Conservation (phyloP, 1,140 invertebrate species). For the Akabosia matsudoensis region DNA sequence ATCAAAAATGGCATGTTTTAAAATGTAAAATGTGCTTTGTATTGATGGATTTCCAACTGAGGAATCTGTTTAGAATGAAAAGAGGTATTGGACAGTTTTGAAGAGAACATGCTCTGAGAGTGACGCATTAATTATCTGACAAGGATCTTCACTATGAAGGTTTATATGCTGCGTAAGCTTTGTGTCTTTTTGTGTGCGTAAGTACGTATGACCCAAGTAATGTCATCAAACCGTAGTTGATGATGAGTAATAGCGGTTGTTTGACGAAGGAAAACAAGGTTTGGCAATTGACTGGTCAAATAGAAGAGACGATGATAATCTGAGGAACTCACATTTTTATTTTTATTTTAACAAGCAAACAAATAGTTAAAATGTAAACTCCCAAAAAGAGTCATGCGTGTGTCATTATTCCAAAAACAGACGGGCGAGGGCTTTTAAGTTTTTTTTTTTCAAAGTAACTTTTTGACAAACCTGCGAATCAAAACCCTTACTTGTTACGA, state of each 20-base stretch:
- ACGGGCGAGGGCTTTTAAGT: no score
- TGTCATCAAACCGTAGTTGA: background rate
- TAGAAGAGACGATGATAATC: background rate
- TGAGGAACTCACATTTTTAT: no score
- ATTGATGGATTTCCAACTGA: background rate
- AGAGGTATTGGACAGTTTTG: background rate
- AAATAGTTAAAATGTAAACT: no score
- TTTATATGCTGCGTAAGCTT: background rate
- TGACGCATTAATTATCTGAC: background rate
- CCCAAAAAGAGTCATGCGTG: no score
- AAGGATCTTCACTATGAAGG: background rate
- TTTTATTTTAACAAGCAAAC: no score
- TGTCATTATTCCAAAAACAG: no score
- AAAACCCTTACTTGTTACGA: no score
- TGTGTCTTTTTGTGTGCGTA: background rate
- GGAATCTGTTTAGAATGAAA: background rate
- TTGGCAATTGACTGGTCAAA: background rate
- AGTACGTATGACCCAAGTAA: no score
- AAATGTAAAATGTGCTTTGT: no score
- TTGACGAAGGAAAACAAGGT: background rate
- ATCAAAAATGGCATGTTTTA: background rate
- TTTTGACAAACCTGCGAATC: no score
- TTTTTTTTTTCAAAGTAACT: no score
- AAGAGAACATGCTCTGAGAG: background rate
- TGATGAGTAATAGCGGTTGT: background rate